phyloP scores from a whole-genome alignment of 2,888 invertebrate genomes.

The Listrodromus nycthemerus region DNA sequence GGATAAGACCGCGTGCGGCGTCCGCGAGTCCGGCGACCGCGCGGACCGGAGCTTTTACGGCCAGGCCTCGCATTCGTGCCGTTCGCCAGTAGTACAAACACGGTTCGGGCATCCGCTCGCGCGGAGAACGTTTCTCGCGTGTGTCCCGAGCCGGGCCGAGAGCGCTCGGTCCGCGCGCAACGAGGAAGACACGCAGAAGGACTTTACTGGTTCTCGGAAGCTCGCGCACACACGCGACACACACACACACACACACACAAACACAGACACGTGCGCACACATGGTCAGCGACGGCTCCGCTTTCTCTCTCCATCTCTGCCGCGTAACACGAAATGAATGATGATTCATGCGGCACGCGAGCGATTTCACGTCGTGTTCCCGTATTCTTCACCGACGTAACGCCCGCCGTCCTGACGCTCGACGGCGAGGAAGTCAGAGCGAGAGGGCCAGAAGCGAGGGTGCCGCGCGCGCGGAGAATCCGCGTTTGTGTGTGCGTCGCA shows the following conservation, averaged over 20 bases:
- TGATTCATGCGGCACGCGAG: conserved; percentile 83
- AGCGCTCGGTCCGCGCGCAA: conserved; percentile 1
- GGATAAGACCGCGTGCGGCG: conserved; percentile 73
- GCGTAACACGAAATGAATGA: conserved; percentile 82
- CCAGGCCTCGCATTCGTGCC: conserved; percentile 38
- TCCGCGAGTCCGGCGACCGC: conserved; percentile 70
- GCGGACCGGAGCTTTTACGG: conserved; percentile 48
- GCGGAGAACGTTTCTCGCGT: conserved; percentile 53
- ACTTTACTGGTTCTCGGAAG: conserved; percentile 33
- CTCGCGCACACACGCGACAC: conserved; percentile 20
- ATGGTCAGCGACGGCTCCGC: conserved; percentile 30
- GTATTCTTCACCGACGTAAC: conserved; percentile 75
- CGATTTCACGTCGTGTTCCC: conserved; percentile 78
- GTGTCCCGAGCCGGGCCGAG: conserved; percentile 14
- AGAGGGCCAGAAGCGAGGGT: conserved; percentile 45
- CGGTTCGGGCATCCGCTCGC: conserved; percentile 70
- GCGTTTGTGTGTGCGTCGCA: conserved; percentile 31
- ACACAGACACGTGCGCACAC: conserved; percentile 19
- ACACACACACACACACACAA: conserved; percentile 15
- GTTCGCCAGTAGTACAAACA: conserved; percentile 61
- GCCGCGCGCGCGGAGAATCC: conserved; percentile 11
- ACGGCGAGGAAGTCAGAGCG: conserved; percentile 37
- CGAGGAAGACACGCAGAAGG: conserved; percentile 53
- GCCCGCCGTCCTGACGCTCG: conserved; percentile 49
- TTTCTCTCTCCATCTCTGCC: too few species aligned